Conservation (phyloP, 2,113 vertebrate genomes). For the Muntiacus reevesi region DNA sequence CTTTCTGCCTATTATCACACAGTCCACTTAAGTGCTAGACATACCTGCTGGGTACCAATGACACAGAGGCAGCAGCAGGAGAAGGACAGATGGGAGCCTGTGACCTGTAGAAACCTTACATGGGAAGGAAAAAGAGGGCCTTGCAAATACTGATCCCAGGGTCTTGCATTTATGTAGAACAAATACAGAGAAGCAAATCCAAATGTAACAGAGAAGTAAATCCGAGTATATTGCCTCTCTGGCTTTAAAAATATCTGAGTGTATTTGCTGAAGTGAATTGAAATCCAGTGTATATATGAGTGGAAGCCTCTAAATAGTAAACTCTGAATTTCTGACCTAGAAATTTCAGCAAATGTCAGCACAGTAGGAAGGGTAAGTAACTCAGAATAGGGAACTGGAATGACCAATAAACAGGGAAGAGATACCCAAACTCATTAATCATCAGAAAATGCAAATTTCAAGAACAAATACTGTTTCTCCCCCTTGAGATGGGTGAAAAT, state of each 20-base stretch:
- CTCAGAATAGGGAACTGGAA: neutral
- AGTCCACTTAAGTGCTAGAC: fast-evolving
- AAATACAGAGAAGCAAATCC: neutral
- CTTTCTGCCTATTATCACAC: neutral
- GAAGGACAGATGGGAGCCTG: neutral
- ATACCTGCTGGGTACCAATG: neutral
- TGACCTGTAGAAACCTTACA: neutral
- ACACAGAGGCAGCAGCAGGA: neutral
- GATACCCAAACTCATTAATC: neutral
- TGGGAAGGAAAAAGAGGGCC: neutral
- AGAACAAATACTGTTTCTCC: neutral
- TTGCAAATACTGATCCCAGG: neutral
- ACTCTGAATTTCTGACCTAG: neutral
- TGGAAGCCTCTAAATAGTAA: neutral
- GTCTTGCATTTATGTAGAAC: neutral
- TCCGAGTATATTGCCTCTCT: neutral
- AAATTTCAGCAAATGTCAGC: neutral
- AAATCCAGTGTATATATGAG: neutral
- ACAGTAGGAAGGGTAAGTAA: neutral
- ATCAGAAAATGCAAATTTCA: neutral
- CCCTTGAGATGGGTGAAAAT: neutral
- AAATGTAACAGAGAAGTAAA: neutral
- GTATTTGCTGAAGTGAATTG: neutral
- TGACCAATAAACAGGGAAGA: neutral
- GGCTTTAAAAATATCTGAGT: neutral